These are phyloP conservation scores for Petaurus breviceps DNA, from an alignment of 2,113 vertebrate species.

Conservation along the genomic window DNA sequence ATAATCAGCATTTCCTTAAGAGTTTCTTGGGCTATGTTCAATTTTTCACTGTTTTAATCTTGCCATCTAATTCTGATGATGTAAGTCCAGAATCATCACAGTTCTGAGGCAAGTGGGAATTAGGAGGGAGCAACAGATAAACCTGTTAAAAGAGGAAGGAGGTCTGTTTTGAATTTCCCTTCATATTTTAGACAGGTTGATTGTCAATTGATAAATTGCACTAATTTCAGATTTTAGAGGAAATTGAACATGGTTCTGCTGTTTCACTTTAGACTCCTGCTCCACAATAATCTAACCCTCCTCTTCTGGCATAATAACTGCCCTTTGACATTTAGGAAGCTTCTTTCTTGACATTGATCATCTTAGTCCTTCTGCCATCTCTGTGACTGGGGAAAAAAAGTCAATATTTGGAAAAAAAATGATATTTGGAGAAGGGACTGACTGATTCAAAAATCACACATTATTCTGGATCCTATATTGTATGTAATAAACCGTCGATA, in stretches of 20 bases:
- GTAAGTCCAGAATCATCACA: no score
- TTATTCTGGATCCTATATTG: not conserved
- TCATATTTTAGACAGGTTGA: conserved; percentile 58
- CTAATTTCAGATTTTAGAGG: conserved; percentile 52
- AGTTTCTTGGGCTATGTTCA: conserved; percentile 56
- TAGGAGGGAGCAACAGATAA: no score
- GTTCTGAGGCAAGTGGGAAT: no score
- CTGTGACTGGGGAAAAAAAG: not conserved
- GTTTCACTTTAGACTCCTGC: not conserved
- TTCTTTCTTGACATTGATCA: not conserved
- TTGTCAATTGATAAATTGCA: conserved; percentile 51
- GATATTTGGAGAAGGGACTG: no score
- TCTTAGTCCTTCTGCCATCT: not conserved
- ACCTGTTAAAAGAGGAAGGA: conserved; percentile 32
- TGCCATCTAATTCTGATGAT: conserved; percentile 58
- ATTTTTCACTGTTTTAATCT: conserved; percentile 62
- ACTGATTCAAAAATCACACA: no score
- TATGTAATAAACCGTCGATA: conserved; percentile 9
- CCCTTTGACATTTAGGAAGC: not conserved
- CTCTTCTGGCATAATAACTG: not conserved
- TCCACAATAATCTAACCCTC: not conserved
- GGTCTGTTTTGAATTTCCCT: conserved; percentile 72
- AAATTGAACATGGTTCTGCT: conserved; percentile 56
- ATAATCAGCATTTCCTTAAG: conserved; percentile 51
- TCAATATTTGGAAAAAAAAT: no score